Evolutionary conservation across 2,888 invertebrate genomes (phyloP).

Genomic region (Drosophila neonasuta): DNA sequence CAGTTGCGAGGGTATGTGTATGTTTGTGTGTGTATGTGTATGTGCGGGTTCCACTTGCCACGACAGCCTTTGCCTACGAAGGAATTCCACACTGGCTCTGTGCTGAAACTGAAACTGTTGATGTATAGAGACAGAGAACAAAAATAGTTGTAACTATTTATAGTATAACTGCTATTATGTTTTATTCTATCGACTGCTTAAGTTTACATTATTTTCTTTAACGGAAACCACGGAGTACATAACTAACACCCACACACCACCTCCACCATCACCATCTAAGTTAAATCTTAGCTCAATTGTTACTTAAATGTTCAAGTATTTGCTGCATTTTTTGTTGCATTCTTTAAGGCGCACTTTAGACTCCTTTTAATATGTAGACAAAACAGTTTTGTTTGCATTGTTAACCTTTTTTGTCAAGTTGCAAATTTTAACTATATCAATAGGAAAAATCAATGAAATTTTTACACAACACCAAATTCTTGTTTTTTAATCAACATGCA

Average conservation of each 20-base stretch:
- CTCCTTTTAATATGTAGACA: neutral
- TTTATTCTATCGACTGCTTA: slow-evolving; percentile 30
- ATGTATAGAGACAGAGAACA: slow-evolving; percentile 40
- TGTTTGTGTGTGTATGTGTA: slow-evolving; percentile 43
- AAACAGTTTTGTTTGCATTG: neutral
- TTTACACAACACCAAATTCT: slow-evolving; percentile 61
- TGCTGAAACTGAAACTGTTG: slow-evolving; percentile 47
- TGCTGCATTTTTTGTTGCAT: slow-evolving; percentile 38
- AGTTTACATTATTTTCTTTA: slow-evolving; percentile 11
- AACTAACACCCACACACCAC: slow-evolving; percentile 16
- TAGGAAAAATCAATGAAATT: slow-evolving; percentile 77
- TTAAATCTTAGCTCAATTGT: slow-evolving; percentile 4
- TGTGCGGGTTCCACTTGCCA: slow-evolving; percentile 66
- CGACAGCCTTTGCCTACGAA: slow-evolving; percentile 65
- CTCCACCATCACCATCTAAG: slow-evolving; percentile 3
- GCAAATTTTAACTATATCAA: slow-evolving; percentile 20
- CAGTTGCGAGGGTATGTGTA: slow-evolving; percentile 35
- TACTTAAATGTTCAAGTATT: slow-evolving; percentile 11
- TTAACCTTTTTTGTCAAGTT: slow-evolving; percentile 25
- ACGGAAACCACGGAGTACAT: neutral
- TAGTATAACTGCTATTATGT: slow-evolving; percentile 48
- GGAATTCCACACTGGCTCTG: slow-evolving; percentile 67
- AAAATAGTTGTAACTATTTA: slow-evolving; percentile 71
- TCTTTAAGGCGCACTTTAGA: slow-evolving; percentile 28
- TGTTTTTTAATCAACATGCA: slow-evolving; percentile 22